Base-by-base conservation (phyloP, 1,140 invertebrate species). In the Nasonia giraulti region DNA sequence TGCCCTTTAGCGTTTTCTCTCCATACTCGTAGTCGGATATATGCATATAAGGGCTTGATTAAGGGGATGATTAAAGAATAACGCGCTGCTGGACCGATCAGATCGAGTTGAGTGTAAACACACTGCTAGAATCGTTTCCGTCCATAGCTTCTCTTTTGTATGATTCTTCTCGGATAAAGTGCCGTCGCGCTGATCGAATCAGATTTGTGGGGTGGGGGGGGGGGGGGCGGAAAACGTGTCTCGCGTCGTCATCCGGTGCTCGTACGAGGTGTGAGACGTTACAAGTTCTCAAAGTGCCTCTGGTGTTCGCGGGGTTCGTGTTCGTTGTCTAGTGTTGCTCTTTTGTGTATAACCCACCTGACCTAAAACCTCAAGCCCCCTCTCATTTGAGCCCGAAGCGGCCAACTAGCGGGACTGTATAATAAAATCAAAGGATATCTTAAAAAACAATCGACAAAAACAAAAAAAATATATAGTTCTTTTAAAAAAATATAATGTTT, bases 321-420 rank as follows among this genome's bases (percentile, higher is more conserved):
- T 93, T 92, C 91, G 92, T 93, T 92, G 92, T 93, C 92, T 93
- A 93, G 92, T 93, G 92, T 93, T 93, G 88, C 88, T 91, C 91
- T 91, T 93, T 90, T 93, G 91, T 93, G 92, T 93, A 89, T 91
- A 92, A 89, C 91, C 91, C 89, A 92, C 87, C 88, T 89, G 90
- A 91, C 90, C 91, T 88, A 87, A 91, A 87, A 90, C 89, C 89
- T 90, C 89, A 88, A 90, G 87, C 87, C 90, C 88, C 14, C 89
- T 83, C 86, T 88, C 77, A 87, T 87, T 84, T 87, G 80, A 89
- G 87, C 84, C 84, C 27, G 12, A 47, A 76, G 55, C 76, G 83
- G 83, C 83, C 62, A 69, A 76, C 55, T 85, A 85, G 78, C 84
- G 84, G 84, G 84, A 85, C 73, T 80, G 27, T 85, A 50, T 50